phyloP scores from a whole-genome alignment of 2,888 invertebrate species.

The Drosophila planitibia region DNA sequence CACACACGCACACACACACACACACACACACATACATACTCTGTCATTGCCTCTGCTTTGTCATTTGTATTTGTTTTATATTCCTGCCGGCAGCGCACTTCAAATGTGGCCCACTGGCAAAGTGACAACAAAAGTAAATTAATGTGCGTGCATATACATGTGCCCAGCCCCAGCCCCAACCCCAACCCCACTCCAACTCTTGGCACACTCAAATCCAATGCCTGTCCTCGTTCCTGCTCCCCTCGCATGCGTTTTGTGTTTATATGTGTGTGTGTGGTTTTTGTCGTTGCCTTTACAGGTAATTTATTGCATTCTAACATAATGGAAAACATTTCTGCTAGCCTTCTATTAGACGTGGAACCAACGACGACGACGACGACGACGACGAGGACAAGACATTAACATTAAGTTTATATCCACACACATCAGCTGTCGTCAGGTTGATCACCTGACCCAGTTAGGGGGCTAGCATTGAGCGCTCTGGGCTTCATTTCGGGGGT shows the following conservation, averaged over 20 bases:
- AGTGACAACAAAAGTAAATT: slow-evolving; percentile 82
- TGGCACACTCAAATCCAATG: slow-evolving; percentile 17
- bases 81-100: slow-evolving; percentile 74
- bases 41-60: slow-evolving; percentile 61
- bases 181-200: slow-evolving; percentile 3
- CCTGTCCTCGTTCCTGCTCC: not conserved
- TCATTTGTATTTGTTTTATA: slow-evolving; percentile 81
- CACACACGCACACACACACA: slow-evolving; percentile 2
- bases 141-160: slow-evolving; percentile 78
- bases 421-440: slow-evolving; percentile 74
- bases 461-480: slow-evolving; percentile 1
- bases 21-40: slow-evolving; percentile 9
- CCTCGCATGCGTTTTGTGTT: slow-evolving; percentile 13
- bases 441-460: slow-evolving; percentile 71
- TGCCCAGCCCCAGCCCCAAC: slow-evolving; percentile 25
- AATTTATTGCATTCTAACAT: slow-evolving; percentile 82
- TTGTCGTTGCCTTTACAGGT: slow-evolving; percentile 80
- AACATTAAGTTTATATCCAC: slow-evolving; percentile 79
- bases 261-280: slow-evolving; percentile 56
- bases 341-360: slow-evolving; percentile 63
- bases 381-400: slow-evolving; percentile 58
- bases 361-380: slow-evolving; percentile 26
- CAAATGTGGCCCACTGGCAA: slow-evolving; percentile 82
- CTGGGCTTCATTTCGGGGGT: slow-evolving; percentile 32
- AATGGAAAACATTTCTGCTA: slow-evolving; percentile 82